These are phyloP conservation scores for Patella caerulea DNA, from an alignment of 2,888 invertebrate genomes.

Conservation along the genomic window DNA sequence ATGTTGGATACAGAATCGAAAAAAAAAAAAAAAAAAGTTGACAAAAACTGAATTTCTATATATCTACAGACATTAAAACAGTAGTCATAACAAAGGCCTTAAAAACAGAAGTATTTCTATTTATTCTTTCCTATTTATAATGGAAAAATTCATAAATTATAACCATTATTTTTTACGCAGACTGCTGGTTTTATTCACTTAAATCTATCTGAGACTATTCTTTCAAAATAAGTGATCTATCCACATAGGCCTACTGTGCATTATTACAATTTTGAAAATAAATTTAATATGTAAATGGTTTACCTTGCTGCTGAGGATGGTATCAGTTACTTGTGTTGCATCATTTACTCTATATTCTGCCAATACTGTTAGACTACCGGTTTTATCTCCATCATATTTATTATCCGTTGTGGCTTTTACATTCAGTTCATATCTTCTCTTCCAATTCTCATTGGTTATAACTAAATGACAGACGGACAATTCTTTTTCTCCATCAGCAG, in stretches of 20 bases:
- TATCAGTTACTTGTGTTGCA: conserved; percentile 13
- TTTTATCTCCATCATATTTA: conserved; percentile 35
- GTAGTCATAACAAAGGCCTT: not conserved
- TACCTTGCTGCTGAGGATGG: conserved; percentile 25
- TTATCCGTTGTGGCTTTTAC: conserved; percentile 39
- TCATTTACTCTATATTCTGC: conserved; percentile 26
- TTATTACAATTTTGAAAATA: too few species aligned
- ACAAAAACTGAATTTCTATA: too few species aligned
- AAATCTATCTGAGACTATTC: too few species aligned
- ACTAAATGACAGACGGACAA: conserved; percentile 26
- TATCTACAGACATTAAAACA: too few species aligned
- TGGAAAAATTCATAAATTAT: too few species aligned
- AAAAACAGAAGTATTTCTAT: not conserved
- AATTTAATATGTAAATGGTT: not conserved
- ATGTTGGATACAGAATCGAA: too few species aligned
- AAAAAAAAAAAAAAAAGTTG: too few species aligned
- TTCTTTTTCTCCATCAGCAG: conserved; percentile 13
- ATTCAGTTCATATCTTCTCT: conserved; percentile 23
- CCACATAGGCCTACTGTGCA: too few species aligned
- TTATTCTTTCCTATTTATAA: too few species aligned
- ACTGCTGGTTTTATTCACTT: too few species aligned
- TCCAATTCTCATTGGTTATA: conserved; percentile 38
- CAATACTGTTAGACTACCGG: conserved; percentile 20
- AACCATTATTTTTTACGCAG: too few species aligned
- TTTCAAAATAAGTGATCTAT: too few species aligned